Base-by-base conservation (phyloP, 2,888 invertebrate species). In the Osmoderma eremita region DNA sequence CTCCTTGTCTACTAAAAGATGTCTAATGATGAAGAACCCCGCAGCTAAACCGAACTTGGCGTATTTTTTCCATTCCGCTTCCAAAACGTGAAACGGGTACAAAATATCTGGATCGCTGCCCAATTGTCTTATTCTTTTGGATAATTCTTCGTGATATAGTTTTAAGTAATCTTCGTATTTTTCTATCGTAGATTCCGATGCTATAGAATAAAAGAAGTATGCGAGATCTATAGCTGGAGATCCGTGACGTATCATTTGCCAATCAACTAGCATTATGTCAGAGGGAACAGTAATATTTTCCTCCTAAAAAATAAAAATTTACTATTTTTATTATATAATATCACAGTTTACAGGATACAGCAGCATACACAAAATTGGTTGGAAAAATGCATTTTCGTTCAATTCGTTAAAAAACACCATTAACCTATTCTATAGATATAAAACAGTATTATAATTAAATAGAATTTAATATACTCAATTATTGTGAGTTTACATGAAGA, bases 201-300 rank as follows among this genome's bases (percentile, higher is more conserved):
- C 63, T 15, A 63, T 20, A 8, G 50, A 5, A 36, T 67, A 67
- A 36, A 67, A 67, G 36, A 67, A 67, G 13, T 67, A 64, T n/a
- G 24, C 2, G 10, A 67, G 24, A 30, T 67, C 67, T 42, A 58
- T 39, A 24, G 63, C 56, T 4, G 64, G 67, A 1, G 67, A 64
- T 24, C 51, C 58, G 12, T 54, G 12, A 2, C 50, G 36, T 18
- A 18, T n/a, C 2, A 48, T 5, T 49, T 67, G 67, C 63, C 63
- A 67, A 54, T 67, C 67, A 8, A 67, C 20, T 39, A 63, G 45
- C 36, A 54, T 63, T 13, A 67, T 22, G 13, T 67, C 49, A 49
- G 18, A 56, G 13, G 63, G 63, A 12, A 12, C 39, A n/a, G 24
- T 17, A 12, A 20, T 38, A 22, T 67, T 38, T 13, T 30, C 39